These are phyloP conservation scores for Halesus radiatus DNA, from an alignment of 1,140 invertebrate genomes.

Conservation along the genomic window DNA sequence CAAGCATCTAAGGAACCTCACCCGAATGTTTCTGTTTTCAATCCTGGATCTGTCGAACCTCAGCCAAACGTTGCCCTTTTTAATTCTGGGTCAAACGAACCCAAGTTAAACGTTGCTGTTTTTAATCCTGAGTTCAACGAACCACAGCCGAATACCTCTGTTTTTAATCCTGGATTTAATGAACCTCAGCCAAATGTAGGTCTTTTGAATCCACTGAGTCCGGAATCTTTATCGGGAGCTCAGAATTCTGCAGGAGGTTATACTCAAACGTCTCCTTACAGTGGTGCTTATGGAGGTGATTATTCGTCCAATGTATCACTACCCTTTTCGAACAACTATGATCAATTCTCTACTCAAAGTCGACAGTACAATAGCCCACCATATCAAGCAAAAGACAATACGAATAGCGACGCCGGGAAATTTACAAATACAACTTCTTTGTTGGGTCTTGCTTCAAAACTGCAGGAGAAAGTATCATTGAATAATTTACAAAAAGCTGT, in stretches of 20 bases:
- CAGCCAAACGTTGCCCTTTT: background rate
- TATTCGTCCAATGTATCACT: background rate
- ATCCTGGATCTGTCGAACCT: background rate
- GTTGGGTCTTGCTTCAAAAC: constrained; percentile 17
- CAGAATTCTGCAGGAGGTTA: background rate
- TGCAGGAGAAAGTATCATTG: constrained; percentile 61
- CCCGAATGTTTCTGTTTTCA: background rate
- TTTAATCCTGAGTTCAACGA: too few species aligned
- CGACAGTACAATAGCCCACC: background rate
- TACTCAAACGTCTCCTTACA: background rate
- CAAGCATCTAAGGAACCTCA: too few species aligned
- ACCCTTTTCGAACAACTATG: background rate
- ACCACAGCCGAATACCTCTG: background rate
- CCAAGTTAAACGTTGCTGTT: too few species aligned
- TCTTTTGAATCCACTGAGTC: background rate
- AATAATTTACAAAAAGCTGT: constrained; percentile 60
- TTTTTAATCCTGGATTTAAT: background rate
- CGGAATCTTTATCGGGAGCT: background rate
- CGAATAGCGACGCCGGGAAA: background rate
- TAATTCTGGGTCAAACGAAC: too few species aligned
- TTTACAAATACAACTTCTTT: background rate
- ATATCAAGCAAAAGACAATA: background rate
- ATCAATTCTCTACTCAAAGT: background rate
- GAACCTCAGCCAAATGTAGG: background rate
- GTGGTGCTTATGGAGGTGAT: background rate